phyloP scores from a whole-genome alignment of 2,888 invertebrate species.

The Melipona bicolor region DNA sequence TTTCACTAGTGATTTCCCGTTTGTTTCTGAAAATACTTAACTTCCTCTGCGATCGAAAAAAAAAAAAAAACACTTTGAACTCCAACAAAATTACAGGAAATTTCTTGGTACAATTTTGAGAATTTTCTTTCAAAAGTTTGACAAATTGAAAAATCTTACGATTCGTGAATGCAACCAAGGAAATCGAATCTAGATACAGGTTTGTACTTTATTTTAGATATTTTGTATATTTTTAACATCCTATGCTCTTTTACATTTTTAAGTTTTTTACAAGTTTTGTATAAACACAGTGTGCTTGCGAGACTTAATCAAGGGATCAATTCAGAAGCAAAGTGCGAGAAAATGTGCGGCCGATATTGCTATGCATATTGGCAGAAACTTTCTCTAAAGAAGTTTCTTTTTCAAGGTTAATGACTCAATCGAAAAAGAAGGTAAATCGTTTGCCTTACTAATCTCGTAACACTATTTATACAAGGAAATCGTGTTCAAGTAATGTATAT shows the following conservation, averaged over 20 bases:
- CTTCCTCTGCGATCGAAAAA: neutral
- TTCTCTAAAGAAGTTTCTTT: constrained; percentile 61
- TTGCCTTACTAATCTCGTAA: constrained; percentile 32
- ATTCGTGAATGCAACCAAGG: no score
- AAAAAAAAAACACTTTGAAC: neutral
- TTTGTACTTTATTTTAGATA: neutral
- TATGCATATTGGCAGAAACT: constrained; percentile 45
- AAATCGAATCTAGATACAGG: neutral
- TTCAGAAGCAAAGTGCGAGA: constrained; percentile 24
- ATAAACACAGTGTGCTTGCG: neutral
- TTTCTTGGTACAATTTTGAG: neutral
- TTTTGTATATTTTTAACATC: neutral
- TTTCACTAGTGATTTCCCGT: neutral
- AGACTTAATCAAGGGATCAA: neutral
- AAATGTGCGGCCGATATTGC: constrained; percentile 11
- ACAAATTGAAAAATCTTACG: neutral
- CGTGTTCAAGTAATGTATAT: neutral
- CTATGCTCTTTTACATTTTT: neutral
- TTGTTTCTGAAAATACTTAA: neutral
- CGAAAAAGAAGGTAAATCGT: constrained; percentile 26
- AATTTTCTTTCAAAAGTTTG: neutral
- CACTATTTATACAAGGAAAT: constrained; percentile 12
- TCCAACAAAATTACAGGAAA: neutral
- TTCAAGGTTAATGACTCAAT: constrained; percentile 48
- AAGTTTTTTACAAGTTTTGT: neutral